Conservation (phyloP, 2,888 invertebrate genomes). For the Nephrotoma appendiculata region DNA sequence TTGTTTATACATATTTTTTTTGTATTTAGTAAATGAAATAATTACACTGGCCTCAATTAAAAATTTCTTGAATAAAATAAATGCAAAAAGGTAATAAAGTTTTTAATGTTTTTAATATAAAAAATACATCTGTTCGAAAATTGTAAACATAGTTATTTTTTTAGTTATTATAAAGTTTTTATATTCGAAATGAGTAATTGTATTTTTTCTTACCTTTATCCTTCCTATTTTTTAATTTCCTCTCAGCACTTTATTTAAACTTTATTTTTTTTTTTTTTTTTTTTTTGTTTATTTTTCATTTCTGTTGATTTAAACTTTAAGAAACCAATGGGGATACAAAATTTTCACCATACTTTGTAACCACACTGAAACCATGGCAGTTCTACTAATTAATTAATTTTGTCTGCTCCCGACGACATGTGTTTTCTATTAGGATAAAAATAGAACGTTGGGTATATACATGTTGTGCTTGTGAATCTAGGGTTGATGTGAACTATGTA, state of each 20-base stretch:
- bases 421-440: neutral
- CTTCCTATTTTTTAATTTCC: neutral
- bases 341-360: neutral
- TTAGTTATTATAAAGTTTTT: too few relatives aligned
- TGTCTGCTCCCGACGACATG: neutral
- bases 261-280: neutral
- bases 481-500: too few relatives aligned
- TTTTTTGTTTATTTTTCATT: neutral
- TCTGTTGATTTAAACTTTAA: neutral
- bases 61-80: too few relatives aligned
- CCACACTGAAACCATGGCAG: neutral
- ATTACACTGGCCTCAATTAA: too few relatives aligned
- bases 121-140: too few relatives aligned
- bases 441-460: neutral
- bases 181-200: too few relatives aligned
- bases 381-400: neutral
- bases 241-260: neutral
- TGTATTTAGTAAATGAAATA: too few relatives aligned
- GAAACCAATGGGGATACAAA: neutral
- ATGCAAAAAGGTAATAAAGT: too few relatives aligned
- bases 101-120: too few relatives aligned
- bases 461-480: too few relatives aligned
- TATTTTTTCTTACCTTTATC: neutral
- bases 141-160: too few relatives aligned
- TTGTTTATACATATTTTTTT: too few relatives aligned